A percentile compares a stretch with the other conserved stretches of the same genome.
These are phyloP conservation scores for Xiphophorus hellerii DNA, from an alignment of 2,113 vertebrate species.

Conservation along the genomic window DNA sequence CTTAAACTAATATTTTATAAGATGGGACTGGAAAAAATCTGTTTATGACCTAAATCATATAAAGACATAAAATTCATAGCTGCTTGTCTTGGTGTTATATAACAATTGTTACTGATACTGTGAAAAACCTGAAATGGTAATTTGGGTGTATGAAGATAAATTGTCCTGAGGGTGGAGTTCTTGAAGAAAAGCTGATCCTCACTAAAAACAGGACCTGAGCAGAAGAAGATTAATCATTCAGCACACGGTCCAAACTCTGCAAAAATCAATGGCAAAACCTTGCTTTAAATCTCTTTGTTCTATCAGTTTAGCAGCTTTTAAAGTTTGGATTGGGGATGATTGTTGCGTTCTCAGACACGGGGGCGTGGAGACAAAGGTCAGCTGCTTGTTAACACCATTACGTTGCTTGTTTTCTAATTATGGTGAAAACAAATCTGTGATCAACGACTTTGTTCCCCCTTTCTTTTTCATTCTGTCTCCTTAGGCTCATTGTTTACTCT, in stretches of 20 bases:
- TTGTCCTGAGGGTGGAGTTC: no score
- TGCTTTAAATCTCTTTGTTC: slow-evolving; percentile 36
- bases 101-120: no score
- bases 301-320: slow-evolving; percentile 15
- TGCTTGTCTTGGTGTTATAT: no score
- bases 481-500: slow-evolving; percentile 49
- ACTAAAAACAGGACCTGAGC: not conserved
- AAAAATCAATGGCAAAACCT: slow-evolving; percentile 55
- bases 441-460: slow-evolving; percentile 28
- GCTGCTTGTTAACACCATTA: slow-evolving; percentile 37
- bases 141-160: not conserved
- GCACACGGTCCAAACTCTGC: slow-evolving; percentile 27
- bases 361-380: slow-evolving; percentile 40
- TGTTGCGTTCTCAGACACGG: slow-evolving; percentile 28
- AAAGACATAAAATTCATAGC: no score
- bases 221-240: slow-evolving; percentile 40
- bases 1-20: no score
- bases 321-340: slow-evolving; percentile 15
- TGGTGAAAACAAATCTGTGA: slow-evolving; percentile 51
- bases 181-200: not conserved
- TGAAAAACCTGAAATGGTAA: not conserved
- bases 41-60: no score
- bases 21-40: no score
- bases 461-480: slow-evolving; percentile 20
- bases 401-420: slow-evolving; percentile 50